A percentile compares a stretch with the other conserved stretches of the same genome.
Evolutionary conservation across 2,888 invertebrate species (phyloP).

Genomic region (Torymus texanus): DNA sequence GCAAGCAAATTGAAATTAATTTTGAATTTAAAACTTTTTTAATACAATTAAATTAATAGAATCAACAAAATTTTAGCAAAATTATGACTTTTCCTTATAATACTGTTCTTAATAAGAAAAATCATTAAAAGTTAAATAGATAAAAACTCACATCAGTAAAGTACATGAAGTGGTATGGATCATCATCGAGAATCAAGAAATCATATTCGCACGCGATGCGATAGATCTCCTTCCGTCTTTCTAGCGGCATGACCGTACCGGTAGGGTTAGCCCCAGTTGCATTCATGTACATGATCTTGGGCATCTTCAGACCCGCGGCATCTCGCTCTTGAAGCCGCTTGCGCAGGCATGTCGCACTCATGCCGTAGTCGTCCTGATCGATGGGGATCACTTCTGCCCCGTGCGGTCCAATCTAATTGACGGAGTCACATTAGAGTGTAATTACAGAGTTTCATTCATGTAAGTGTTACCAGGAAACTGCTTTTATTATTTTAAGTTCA

Average conservation of each 20-base stretch:
- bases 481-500: too few species aligned
- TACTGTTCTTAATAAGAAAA: too few species aligned
- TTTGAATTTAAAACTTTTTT: too few species aligned
- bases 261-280: constrained; percentile 88
- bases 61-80: too few species aligned
- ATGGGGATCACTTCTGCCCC: constrained; percentile 81
- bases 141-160: constrained; percentile 78
- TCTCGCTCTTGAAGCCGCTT: constrained; percentile 77
- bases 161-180: constrained; percentile 88
- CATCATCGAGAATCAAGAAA: constrained; percentile 87
- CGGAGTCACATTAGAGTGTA: too few species aligned
- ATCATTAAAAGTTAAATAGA: not conserved
- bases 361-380: constrained; percentile 82
- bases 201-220: constrained; percentile 85
- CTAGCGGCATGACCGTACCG: constrained; percentile 81
- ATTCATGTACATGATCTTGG: constrained; percentile 84
- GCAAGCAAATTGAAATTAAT: too few species aligned
- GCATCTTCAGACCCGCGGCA: constrained; percentile 78
- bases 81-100: too few species aligned
- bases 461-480: too few species aligned
- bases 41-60: too few species aligned
- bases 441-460: too few species aligned
- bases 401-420: constrained; percentile 81
- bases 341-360: constrained; percentile 80
- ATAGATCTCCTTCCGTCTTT: constrained; percentile 83